Evolutionary conservation across 30 jellyfish, hydroid and myxozoan genomes (phyloP).

Genomic region (Cassiopea andromeda): DNA sequence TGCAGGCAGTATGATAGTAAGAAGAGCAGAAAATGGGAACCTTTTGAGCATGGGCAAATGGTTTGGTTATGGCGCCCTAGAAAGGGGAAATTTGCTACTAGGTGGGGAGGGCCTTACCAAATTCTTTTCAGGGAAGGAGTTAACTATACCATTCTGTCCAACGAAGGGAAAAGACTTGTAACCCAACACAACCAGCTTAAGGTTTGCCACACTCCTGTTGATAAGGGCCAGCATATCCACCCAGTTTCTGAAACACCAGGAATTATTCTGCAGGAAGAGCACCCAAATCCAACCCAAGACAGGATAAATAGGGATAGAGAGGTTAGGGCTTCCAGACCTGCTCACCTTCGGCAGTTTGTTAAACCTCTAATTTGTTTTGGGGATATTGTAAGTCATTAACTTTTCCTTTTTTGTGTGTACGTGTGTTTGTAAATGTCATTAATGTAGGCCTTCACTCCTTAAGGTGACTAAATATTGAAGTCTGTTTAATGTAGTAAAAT

Average conservation of each 20-base stretch:
- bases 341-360: constrained; percentile 51
- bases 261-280: not conserved
- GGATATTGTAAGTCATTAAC: constrained; percentile 40
- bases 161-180: constrained; percentile 32
- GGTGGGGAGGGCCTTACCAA: constrained; percentile 65
- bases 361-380: constrained; percentile 61
- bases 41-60: constrained; percentile 54
- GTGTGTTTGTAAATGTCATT: not conserved
- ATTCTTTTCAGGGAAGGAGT: constrained; percentile 38
- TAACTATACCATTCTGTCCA: constrained; percentile 40
- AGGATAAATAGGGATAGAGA: constrained; percentile 11
- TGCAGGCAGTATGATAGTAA: constrained; percentile 20
- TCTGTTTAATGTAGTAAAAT: constrained; percentile 1
- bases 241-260: constrained; percentile 61
- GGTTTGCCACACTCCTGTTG: constrained; percentile 54
- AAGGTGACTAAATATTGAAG: not conserved
- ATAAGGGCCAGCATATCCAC: constrained; percentile 43
- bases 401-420: not conserved
- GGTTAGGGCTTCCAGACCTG: constrained; percentile 43
- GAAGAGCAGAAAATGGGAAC: constrained; percentile 43
- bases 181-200: constrained; percentile 65
- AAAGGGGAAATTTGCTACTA: constrained; percentile 43
- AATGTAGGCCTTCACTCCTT: constrained; percentile 5
- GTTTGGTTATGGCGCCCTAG: constrained; percentile 65
- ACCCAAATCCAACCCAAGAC: not conserved